Percentiles rank a stretch among this genome's conserved stretches.
These are phyloP conservation scores for Lithobius niger DNA, from an alignment of 1,140 invertebrate genomes.

Conservation along the genomic window DNA sequence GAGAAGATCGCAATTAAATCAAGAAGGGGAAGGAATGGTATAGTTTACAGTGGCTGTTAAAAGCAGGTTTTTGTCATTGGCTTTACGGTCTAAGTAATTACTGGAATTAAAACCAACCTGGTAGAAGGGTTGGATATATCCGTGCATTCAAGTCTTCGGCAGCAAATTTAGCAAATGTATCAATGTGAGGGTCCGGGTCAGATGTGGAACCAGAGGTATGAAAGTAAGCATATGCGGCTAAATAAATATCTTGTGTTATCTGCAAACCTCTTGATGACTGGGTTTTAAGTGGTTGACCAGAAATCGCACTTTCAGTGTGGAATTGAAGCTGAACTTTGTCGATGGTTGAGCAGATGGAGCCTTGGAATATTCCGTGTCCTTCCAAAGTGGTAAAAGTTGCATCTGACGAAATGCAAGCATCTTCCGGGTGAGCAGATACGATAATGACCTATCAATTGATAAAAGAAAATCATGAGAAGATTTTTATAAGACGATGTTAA, in stretches of 20 bases:
- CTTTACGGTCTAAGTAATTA: too few relatives aligned
- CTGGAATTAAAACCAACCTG: too few relatives aligned
- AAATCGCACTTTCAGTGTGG: background rate
- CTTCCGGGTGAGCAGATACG: background rate
- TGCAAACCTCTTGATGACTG: background rate
- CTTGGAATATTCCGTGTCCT: background rate
- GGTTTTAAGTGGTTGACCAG: background rate
- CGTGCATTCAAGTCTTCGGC: background rate
- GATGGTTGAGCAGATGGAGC: background rate
- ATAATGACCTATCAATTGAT: too few relatives aligned
- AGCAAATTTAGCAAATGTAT: conserved; percentile 5
- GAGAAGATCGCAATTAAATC: too few relatives aligned
- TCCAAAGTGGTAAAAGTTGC: background rate
- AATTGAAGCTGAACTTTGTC: background rate
- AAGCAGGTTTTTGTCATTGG: too few relatives aligned
- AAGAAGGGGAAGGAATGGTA: too few relatives aligned
- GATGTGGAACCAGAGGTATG: conserved; percentile 1
- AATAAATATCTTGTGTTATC: background rate
- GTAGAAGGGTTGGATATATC: background rate
- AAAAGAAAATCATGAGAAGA: too few relatives aligned
- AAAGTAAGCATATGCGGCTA: background rate
- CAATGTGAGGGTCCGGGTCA: background rate
- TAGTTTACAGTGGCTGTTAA: too few relatives aligned
- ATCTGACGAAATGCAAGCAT: background rate
- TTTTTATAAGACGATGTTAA: too few relatives aligned